Base-by-base conservation (phyloP, 2,888 invertebrate species). In the Ophion ellenae region DNA sequence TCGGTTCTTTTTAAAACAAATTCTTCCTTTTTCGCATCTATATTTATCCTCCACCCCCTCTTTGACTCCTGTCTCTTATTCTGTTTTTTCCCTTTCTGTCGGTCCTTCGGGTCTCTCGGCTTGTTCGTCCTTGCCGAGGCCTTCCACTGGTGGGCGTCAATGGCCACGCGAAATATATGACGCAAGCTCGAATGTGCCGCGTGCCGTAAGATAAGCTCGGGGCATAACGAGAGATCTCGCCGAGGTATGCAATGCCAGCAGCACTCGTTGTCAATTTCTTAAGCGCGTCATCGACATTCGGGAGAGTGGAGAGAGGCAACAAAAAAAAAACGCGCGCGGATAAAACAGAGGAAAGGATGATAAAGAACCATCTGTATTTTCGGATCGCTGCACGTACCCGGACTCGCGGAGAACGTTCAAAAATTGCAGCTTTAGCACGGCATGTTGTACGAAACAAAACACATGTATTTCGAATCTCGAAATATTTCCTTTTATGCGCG, bases 101-200 rank as follows among this genome's bases (percentile, higher is more conserved):
- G 40, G 40, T 40, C 40, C 40, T 40, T 40, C 9, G 77, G 71
- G 40, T 66, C 69, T 79, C 81, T 86, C 86, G 87, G 89, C 81
- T 83, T 78, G 74, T 86, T 89, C 92, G 92, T 91, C 92, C 92
- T 93, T 93, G 92, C 88, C 90, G 92, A 92, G 93, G 92, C 93
- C 91, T 89, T 91, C 91, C 89, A 92, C 91, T 92, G 79, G 78
- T 36, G 69, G 59, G 80, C 81, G 93, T 92, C 92, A 92, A 93
- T 89, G 91, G 87, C 92, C 90, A 86, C 64, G 86, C 89, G 89
- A 91, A 92, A 88, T 91, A 91, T 92, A 90, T 92, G 91, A 92
- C 93, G 92, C 92, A 92, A 92, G 92, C 83, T 76, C 83, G 45
- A 32, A 45, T 75, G 40, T 74, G 76, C 83, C 82, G 9, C 59